Conservation (phyloP, 37 sponge, comb jelly and placozoan species). For the Agelas oroides region DNA sequence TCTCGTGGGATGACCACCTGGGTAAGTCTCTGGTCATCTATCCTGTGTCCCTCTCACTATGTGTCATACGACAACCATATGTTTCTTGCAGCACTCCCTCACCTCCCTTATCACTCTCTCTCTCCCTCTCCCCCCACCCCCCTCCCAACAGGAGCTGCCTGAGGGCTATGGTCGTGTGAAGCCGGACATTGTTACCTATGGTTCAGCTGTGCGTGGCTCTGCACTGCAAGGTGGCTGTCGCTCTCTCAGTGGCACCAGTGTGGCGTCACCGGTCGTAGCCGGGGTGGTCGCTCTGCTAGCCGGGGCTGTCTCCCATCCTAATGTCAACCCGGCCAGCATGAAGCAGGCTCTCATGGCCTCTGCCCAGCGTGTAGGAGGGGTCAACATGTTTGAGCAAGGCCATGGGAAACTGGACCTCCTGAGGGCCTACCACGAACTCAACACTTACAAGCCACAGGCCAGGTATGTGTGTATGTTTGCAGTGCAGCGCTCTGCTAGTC, state of each 20-base stretch:
- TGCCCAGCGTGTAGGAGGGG: slow-evolving; percentile 80
- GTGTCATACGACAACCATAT: not conserved
- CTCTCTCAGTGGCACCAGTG: slow-evolving; percentile 99
- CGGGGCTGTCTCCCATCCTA: slow-evolving; percentile 70
- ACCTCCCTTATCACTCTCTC: too few species aligned
- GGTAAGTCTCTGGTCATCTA: slow-evolving; percentile 74
- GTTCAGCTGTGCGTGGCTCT: slow-evolving; percentile 96
- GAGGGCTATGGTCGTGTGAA: slow-evolving; percentile 97
- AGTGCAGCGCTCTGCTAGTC: too few species aligned
- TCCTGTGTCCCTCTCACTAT: too few species aligned
- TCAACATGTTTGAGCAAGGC: slow-evolving; percentile 99
- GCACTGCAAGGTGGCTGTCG: slow-evolving; percentile 87
- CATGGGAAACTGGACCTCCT: slow-evolving; percentile 93
- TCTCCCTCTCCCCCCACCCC: not conserved
- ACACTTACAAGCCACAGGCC: slow-evolving; percentile 85
- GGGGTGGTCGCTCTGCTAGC: slow-evolving; percentile 93
- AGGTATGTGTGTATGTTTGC: slow-evolving; percentile 20
- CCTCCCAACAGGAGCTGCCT: slow-evolving; percentile 85
- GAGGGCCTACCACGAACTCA: slow-evolving; percentile 86
- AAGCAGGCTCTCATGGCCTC: slow-evolving; percentile 97
- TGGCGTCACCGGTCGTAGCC: slow-evolving; percentile 98
- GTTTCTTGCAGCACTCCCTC: too few species aligned
- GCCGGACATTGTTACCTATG: slow-evolving; percentile 98
- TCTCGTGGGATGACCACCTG: slow-evolving; percentile 99
- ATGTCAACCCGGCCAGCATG: slow-evolving; percentile 97